Evolutionary conservation across 2,113 vertebrate genomes (phyloP), one percentile per base, ranked within the genome.

Genomic region (Ellobius talpinus): DNA sequence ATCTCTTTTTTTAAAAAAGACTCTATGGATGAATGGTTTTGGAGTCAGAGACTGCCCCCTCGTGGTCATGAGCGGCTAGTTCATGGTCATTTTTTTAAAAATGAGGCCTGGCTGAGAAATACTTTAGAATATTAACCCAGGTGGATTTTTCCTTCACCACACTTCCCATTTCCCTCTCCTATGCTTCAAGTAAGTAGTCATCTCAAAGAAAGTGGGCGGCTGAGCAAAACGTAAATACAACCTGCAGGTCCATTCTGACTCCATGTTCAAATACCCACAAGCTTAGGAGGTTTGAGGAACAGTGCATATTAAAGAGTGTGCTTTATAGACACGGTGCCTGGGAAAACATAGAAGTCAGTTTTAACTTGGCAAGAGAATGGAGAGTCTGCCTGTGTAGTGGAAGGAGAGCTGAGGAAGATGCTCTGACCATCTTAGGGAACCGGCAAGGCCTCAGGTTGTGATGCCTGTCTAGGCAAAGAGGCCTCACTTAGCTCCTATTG

Each of bases 41-140:
- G 33, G 72, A 94, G 78, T 50, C 58, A 55, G 36, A 84, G 82
- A 39, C 82, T 89, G 96, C 93, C 96, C 94, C 19, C 97, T 91
- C 61, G 95, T 94, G 97, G 95, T 45, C 5, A 0, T 23, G 0
- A n/a, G 72, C 17, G 14, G 72, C 21, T 45, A 45, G 21, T 47
- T 61, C 55, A 23, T 29, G 31, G 23, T 45, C 55, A 23, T 21
- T 16, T 77, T 31, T 23, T 23, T 17, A 55, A 52, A 55, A 55
- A 55, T 9, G 58, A 47, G 1, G 3, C 19, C 3, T 0, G 21
- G 12, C 39, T 33, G 63, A n/a, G 11, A 13, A 39, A 2, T 9
- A 45, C 61, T 72, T 86, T 26, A 8, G 45, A 12, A 33, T 26
- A 42, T 16, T 39, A 14, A 29, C 19, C 68, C 31, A 45, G 2